Percentiles rank a stretch among this genome's conserved stretches.
phyloP scores from a whole-genome alignment of 2,797 vertebrate species.

The Cercopithecus mitis region DNA sequence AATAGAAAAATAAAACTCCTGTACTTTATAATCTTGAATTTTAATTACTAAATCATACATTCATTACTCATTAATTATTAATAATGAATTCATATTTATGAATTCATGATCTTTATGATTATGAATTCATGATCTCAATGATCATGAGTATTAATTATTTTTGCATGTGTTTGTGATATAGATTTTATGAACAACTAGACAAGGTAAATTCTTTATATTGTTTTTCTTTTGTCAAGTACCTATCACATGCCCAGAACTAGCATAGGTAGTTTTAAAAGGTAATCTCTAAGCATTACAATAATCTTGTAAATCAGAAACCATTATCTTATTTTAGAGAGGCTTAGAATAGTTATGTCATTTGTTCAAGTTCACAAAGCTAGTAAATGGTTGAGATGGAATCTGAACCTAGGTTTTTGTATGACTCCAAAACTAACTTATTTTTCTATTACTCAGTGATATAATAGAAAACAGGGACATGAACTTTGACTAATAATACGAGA shows the following conservation, averaged over 20 bases:
- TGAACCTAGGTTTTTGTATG: background rate
- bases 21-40: background rate
- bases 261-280: background rate
- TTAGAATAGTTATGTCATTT: background rate
- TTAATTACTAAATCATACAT: background rate
- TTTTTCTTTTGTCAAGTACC: background rate
- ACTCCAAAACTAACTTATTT: constrained; percentile 14
- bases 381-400: background rate
- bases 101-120: background rate
- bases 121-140: background rate
- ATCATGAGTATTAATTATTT: background rate
- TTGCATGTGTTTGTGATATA: constrained; percentile 15
- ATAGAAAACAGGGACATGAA: background rate
- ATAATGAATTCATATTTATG: background rate
- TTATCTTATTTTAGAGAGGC: background rate
- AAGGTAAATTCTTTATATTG: background rate
- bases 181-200: background rate
- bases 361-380: background rate
- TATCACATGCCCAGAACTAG: background rate
- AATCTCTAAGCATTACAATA: constrained; percentile 8
- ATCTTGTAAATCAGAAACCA: background rate
- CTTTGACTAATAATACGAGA: background rate
- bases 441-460: background rate
- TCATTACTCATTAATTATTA: background rate
- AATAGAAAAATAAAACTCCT: background rate